Evolutionary conservation across 2,888 invertebrate species (phyloP).

Genomic region (Lordiphosa andalusiaca): DNA sequence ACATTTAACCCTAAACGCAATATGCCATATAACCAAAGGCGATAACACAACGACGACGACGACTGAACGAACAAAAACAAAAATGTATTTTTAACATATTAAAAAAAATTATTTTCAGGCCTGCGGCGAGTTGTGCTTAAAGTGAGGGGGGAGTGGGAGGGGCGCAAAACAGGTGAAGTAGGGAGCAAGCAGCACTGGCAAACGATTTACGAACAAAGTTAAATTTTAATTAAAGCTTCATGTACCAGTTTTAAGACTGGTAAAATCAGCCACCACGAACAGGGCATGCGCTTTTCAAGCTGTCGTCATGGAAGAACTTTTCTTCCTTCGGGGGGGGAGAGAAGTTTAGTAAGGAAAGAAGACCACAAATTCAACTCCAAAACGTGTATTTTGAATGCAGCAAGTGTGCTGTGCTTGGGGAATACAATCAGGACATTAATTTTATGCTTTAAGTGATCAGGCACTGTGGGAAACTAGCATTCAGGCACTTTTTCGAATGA

Average conservation of each 20-base stretch:
- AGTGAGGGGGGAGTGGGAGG: constrained; percentile 1
- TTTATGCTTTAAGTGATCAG: too few species aligned
- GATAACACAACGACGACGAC: constrained; percentile 13
- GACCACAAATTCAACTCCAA: too few species aligned
- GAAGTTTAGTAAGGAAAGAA: too few species aligned
- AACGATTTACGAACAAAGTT: constrained; percentile 44
- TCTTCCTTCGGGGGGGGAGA: too few species aligned
- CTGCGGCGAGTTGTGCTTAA: constrained; percentile 29
- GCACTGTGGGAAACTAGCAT: too few species aligned
- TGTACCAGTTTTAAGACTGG: constrained; percentile 2
- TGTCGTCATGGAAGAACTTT: too few species aligned
- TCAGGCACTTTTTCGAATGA: too few species aligned
- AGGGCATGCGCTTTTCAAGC: background rate
- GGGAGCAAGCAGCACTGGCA: constrained; percentile 18
- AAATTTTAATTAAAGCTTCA: constrained; percentile 61
- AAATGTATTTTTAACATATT: constrained; percentile 51
- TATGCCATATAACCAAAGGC: constrained; percentile 31
- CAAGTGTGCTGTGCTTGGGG: too few species aligned
- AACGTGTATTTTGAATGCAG: too few species aligned
- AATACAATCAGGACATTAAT: too few species aligned
- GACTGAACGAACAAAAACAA: constrained; percentile 32
- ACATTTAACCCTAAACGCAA: constrained; percentile 72
- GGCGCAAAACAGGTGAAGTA: constrained; percentile 18
- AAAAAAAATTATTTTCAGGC: constrained; percentile 58
- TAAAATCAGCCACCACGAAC: background rate